Base-by-base conservation (phyloP, 2,888 invertebrate genomes). In the Andricus quercusramuli region DNA sequence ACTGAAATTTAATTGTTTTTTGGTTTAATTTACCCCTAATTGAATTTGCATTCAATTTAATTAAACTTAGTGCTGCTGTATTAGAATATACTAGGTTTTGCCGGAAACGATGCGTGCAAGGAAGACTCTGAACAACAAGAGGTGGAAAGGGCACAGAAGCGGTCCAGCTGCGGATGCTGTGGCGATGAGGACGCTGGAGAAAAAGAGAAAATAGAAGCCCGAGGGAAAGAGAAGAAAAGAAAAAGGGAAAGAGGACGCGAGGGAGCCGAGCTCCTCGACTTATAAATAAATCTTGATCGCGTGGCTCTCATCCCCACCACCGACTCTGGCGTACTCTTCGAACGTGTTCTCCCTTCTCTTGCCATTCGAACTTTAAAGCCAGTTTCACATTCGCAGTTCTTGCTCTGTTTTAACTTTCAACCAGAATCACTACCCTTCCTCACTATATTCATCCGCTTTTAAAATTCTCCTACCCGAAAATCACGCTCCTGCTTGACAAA, bases 281-380 rank as follows among this genome's bases (percentile, higher is more conserved):
- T 92, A 92, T 92, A 92, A 92, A 92, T 92, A 92, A 92, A 92
- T 92, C 92, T 92, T 90, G 92, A 91, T 92, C 92, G 92, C 92
- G 92, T 92, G 92, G 92, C 92, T 91, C 91, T 85, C 86, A 89
- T 90, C 92, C 90, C 92, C 90, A 90, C 90, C 81, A 81, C 66
- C 80, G 80, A 76, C 82, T 67, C 80, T 83, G 87, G 88, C 88
- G 88, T 84, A 83, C 86, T 85, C 86, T 83, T 84, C 81, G 84
- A 83, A 83, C 84, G 83, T 85, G 81, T 84, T 85, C 83, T 83
- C 83, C 86, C 86, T 84, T 83, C 84, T 81, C 74, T 51, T 74
- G 9, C 32, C 56, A 51, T 74, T 56, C 56, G 56, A 74, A 56
- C 56, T 32, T 74, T 78, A 80, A 64, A 78, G 77, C 64, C 70